Conservation (phyloP, 1,140 invertebrate species). For the Papilio polytes region DNA sequence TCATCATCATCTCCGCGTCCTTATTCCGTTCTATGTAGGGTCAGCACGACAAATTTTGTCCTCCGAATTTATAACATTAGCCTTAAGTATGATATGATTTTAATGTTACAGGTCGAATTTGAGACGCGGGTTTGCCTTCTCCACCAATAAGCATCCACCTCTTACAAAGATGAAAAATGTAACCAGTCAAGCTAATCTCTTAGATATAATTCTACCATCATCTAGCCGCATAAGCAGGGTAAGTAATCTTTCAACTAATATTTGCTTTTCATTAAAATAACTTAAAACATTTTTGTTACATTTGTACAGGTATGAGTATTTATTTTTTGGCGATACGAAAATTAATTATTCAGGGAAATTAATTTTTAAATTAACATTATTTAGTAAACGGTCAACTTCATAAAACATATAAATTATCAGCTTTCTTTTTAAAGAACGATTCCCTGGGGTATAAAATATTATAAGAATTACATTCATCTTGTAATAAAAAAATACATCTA, state of each 20-base stretch:
- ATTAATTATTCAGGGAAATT: no score
- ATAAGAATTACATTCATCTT: no score
- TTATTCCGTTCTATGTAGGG: neutral
- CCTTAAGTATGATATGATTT: neutral
- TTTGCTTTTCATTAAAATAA: neutral
- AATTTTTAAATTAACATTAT: no score
- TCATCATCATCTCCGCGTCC: neutral
- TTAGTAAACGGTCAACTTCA: neutral
- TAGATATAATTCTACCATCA: conserved; percentile 49
- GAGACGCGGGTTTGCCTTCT: conserved; percentile 68
- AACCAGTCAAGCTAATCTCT: conserved; percentile 53
- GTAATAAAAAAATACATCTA: no score
- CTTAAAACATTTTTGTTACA: no score
- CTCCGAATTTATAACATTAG: neutral
- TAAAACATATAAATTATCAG: no score
- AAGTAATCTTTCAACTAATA: conserved; percentile 27
- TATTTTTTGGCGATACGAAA: no score
- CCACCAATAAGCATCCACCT: conserved; percentile 65
- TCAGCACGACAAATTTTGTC: neutral
- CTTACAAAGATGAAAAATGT: conserved; percentile 70
- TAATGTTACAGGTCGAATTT: conserved; percentile 59
- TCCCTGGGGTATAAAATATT: no score
- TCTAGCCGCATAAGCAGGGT: conserved; percentile 42
- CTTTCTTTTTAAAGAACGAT: no score
- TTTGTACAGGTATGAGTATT: no score